These are phyloP conservation scores for Trachelus iudaicus DNA, from an alignment of 2,888 invertebrate genomes.

Conservation along the genomic window DNA sequence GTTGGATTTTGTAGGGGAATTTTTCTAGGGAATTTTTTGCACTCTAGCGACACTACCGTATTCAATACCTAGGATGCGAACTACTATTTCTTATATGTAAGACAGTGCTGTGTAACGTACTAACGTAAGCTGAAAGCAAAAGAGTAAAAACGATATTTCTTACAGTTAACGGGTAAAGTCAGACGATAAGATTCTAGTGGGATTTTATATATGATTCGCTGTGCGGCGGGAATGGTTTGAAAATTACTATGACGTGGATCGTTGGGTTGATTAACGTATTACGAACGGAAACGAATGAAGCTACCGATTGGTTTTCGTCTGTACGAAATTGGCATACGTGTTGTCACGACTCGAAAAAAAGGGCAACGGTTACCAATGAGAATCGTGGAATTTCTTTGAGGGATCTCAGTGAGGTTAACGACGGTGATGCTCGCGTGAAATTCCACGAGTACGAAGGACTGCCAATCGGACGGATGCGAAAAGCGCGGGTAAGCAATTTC, in stretches of 20 bases:
- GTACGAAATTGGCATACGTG: not conserved
- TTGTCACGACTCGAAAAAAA: not conserved
- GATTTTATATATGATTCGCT: not conserved
- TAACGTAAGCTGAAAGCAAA: not conserved
- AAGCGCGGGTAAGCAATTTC: not conserved
- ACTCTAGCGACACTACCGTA: not conserved
- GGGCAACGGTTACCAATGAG: not conserved
- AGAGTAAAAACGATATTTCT: not conserved
- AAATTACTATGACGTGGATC: not conserved
- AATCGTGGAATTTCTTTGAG: not conserved
- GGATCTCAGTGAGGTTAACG: not conserved
- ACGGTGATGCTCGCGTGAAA: not conserved
- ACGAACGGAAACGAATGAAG: not conserved
- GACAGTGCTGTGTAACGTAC: not conserved
- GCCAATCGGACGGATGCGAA: not conserved
- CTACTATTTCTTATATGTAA: not conserved
- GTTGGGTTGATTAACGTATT: not conserved
- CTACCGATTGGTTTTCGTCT: not conserved
- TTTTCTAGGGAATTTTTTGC: constrained; percentile 5
- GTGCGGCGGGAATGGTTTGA: not conserved
- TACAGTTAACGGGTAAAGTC: not conserved
- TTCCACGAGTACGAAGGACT: not conserved
- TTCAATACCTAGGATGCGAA: not conserved
- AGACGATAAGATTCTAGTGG: not conserved
- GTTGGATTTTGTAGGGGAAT: not conserved